Evolutionary conservation across 1,140 invertebrate species (phyloP).

Genomic region (Diplogasteroides magnus): DNA sequence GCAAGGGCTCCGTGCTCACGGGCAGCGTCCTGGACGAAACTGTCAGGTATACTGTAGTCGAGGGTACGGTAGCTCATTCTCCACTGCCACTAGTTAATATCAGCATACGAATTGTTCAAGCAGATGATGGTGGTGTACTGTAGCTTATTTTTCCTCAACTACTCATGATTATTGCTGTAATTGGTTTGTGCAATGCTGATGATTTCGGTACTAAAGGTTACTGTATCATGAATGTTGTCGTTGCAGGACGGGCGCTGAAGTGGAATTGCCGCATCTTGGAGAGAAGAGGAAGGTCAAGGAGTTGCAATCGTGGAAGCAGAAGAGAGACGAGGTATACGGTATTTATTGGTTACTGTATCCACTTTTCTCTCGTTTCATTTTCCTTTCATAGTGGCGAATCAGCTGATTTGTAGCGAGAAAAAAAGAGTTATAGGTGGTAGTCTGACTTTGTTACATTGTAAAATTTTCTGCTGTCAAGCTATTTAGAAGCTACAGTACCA

Average conservation of each 20-base stretch:
- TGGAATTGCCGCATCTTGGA: slow-evolving; percentile 20
- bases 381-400: not conserved
- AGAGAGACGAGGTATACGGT: slow-evolving; percentile 13
- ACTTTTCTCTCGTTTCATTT: not conserved
- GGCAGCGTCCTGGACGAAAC: slow-evolving; percentile 60
- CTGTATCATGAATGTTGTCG: too few species aligned
- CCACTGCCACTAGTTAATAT: too few species aligned
- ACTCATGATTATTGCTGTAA: too few species aligned
- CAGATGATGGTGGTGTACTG: too few species aligned
- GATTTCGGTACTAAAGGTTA: too few species aligned
- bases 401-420: not conserved
- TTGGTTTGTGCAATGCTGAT: too few species aligned
- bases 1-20: slow-evolving; percentile 71
- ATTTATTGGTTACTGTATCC: too few species aligned
- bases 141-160: not conserved
- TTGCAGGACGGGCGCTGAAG: slow-evolving; percentile 21
- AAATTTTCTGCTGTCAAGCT: too few species aligned
- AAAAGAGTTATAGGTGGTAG: not conserved
- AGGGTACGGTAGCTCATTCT: too few species aligned
- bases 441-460: not conserved
- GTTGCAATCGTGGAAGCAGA: slow-evolving; percentile 32
- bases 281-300: slow-evolving; percentile 29
- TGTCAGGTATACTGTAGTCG: slow-evolving; percentile 1
- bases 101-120: too few species aligned
- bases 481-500: too few species aligned